Evolutionary conservation across 1,140 invertebrate genomes (phyloP).

Genomic region (Pogonomyrmex barbatus): DNA sequence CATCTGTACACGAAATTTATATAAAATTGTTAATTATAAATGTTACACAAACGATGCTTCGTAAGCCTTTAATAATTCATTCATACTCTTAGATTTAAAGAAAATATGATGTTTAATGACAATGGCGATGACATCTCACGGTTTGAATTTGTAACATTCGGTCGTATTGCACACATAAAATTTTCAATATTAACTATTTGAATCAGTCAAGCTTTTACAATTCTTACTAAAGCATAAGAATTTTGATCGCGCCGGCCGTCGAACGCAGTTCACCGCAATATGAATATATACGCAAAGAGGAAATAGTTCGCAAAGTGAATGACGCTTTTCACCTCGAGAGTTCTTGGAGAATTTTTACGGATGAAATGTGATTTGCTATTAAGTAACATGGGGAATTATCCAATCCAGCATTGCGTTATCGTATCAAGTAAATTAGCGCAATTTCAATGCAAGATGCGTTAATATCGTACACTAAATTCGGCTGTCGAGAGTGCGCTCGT

Average conservation of each 20-base stretch:
- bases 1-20: not conserved
- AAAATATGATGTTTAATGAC: not conserved
- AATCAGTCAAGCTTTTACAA: not conserved
- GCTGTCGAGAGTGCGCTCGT: not conserved
- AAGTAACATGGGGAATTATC: not conserved
- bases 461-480: not conserved
- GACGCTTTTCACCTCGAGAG: not conserved
- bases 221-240: not conserved
- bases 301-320: not conserved
- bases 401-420: not conserved
- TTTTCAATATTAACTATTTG: not conserved
- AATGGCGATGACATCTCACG: not conserved
- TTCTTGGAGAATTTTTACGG: not conserved
- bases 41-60: not conserved
- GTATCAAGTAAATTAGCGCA: not conserved
- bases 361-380: not conserved
- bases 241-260: not conserved
- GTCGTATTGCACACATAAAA: not conserved
- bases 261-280: not conserved
- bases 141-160: not conserved
- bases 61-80: not conserved
- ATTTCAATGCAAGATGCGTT: not conserved
- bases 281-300: not conserved
- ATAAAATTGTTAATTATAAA: not conserved
- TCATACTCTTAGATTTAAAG: not conserved